Evolutionary conservation across 2,888 invertebrate genomes (phyloP).

Genomic region (Morinoia aosen): DNA sequence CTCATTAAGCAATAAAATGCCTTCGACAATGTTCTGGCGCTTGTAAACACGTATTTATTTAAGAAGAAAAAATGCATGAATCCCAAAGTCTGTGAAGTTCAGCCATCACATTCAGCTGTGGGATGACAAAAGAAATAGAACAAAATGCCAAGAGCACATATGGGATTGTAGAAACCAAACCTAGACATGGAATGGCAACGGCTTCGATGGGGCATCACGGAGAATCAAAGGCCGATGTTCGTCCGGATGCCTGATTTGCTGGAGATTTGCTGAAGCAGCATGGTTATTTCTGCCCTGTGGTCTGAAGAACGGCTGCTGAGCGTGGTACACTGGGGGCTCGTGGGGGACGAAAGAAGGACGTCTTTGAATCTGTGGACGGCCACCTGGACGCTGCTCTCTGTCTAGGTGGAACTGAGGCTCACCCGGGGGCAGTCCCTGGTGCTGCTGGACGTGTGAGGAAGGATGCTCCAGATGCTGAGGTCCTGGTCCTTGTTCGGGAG

Average conservation of each 20-base stretch:
- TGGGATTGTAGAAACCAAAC: not conserved
- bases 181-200: not conserved
- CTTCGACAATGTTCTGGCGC: not conserved
- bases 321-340: slow-evolving; percentile 30
- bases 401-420: not conserved
- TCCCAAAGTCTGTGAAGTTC: not conserved
- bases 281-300: not conserved
- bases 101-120: not conserved
- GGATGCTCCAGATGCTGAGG: not conserved
- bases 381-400: slow-evolving; percentile 21
- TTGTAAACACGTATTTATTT: not conserved
- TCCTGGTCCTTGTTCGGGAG: not conserved
- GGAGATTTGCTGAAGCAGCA: not conserved
- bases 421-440: not conserved
- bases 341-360: slow-evolving; percentile 13
- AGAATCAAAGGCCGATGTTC: not conserved
- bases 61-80: not conserved
- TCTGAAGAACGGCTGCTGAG: slow-evolving; percentile 14
- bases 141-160: not conserved
- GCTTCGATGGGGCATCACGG: not conserved
- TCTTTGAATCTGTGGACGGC: not conserved
- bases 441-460: slow-evolving; percentile 1
- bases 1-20: not conserved
- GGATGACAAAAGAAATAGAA: not conserved
- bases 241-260: not conserved